Evolutionary conservation across 1,140 invertebrate species (phyloP).

Genomic region (Drosophila pallidifrons): DNA sequence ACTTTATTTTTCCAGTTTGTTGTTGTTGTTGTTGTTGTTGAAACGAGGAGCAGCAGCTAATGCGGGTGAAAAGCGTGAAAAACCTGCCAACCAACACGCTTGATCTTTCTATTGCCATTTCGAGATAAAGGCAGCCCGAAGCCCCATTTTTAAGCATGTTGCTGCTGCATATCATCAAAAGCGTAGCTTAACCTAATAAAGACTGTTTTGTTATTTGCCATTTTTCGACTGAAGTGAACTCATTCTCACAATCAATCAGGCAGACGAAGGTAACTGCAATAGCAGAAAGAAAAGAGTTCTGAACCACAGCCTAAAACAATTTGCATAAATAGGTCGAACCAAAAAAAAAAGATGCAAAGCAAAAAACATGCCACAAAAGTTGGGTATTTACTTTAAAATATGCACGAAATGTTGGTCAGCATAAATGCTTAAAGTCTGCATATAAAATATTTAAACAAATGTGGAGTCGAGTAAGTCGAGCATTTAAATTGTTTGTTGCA

Average conservation of each 20-base stretch:
- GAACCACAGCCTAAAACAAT: conserved; percentile 40
- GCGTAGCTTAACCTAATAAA: neutral
- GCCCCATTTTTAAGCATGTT: conserved; percentile 8
- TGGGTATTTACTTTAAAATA: conserved; percentile 38
- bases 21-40: no score
- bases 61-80: conserved; percentile 53
- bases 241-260: conserved; percentile 35
- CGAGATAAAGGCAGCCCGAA: neutral
- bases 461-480: neutral
- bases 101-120: conserved; percentile 43
- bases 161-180: conserved; percentile 3
- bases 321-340: conserved; percentile 62
- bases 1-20: no score
- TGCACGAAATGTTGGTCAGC: conserved; percentile 12
- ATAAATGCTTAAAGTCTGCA: conserved; percentile 4
- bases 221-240: conserved; percentile 30
- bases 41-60: conserved; percentile 46
- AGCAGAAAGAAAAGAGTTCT: neutral
- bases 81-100: conserved; percentile 29
- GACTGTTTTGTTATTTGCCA: neutral
- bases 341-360: conserved; percentile 1
- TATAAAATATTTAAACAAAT: conserved; percentile 9
- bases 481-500: conserved; percentile 41
- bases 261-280: conserved; percentile 3
- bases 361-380: conserved; percentile 53